Conservation (phyloP, 53 echinoderm and acorn worm species). For the Astropecten irregularis region DNA sequence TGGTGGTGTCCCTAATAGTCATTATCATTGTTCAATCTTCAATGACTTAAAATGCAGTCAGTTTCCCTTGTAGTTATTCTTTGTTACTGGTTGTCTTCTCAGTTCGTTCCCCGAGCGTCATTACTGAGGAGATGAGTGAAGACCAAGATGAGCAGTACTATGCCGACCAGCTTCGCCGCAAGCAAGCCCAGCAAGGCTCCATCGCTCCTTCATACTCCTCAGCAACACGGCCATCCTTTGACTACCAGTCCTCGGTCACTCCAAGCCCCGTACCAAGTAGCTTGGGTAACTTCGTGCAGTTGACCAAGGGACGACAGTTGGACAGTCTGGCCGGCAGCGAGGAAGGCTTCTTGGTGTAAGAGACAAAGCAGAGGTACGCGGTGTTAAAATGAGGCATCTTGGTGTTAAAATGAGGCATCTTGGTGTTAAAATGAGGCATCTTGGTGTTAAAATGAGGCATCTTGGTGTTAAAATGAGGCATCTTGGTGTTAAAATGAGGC, state of each 20-base stretch:
- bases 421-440: too few relatives aligned
- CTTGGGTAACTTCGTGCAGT: conserved; percentile 84
- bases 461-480: too few relatives aligned
- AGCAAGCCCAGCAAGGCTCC: conserved; percentile 55
- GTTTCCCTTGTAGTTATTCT: too few relatives aligned
- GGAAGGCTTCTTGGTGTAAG: conserved; percentile 80
- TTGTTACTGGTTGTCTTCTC: too few relatives aligned
- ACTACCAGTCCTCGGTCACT: conserved; percentile 45
- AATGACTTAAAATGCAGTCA: too few relatives aligned
- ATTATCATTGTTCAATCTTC: too few relatives aligned
- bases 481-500: too few relatives aligned
- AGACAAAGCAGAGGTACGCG: neutral
- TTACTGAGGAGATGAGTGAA: conserved; percentile 60
- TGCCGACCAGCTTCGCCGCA: conserved; percentile 70
- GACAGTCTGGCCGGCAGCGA: conserved; percentile 75
- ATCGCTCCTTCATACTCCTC: neutral
- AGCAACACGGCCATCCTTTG: neutral
- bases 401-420: too few relatives aligned
- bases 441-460: too few relatives aligned
- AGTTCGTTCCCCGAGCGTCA: conserved; percentile 65
- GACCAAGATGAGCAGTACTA: conserved; percentile 80
- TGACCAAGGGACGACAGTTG: conserved; percentile 63
- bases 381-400: too few relatives aligned
- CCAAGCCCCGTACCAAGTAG: conserved; percentile 75
- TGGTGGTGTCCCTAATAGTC: too few relatives aligned